These are phyloP conservation scores for Spisula subtruncata DNA, from an alignment of 2,888 invertebrate genomes.

Conservation along the genomic window DNA sequence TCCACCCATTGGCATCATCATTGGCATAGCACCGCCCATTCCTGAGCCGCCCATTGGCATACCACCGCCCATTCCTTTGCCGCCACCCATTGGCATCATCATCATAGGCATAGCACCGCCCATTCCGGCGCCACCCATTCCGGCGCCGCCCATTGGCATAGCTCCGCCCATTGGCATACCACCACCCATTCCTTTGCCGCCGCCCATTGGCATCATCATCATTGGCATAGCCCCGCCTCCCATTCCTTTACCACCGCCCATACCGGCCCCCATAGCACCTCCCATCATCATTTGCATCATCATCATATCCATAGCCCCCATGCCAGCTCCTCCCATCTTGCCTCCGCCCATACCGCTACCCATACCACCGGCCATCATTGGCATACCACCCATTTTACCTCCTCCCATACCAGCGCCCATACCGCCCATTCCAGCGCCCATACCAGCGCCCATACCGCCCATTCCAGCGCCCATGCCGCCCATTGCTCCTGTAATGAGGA, in stretches of 20 bases:
- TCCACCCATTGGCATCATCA: constrained; percentile 41
- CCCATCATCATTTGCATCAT: constrained; percentile 44
- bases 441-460: constrained; percentile 43
- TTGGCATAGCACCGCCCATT: background rate
- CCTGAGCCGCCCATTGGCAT: constrained; percentile 35
- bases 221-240: constrained; percentile 41
- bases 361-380: constrained; percentile 51
- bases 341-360: constrained; percentile 43
- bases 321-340: constrained; percentile 9
- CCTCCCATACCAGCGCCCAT: constrained; percentile 36
- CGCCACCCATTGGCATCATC: background rate
- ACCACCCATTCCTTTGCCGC: constrained; percentile 37
- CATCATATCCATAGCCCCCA: constrained; percentile 32
- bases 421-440: constrained; percentile 47
- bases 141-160: constrained; percentile 23
- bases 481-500: background rate
- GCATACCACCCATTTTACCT: constrained; percentile 47
- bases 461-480: too few relatives aligned
- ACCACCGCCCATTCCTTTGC: constrained; percentile 27
- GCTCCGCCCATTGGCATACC: background rate
- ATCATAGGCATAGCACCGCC: constrained; percentile 6
- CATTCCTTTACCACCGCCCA: constrained; percentile 48
- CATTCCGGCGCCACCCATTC: constrained; percentile 22
- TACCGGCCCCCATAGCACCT: constrained; percentile 35
- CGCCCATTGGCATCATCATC: constrained; percentile 34